phyloP scores from a whole-genome alignment of 2,113 vertebrate species.

The Sinosuthora webbiana region DNA sequence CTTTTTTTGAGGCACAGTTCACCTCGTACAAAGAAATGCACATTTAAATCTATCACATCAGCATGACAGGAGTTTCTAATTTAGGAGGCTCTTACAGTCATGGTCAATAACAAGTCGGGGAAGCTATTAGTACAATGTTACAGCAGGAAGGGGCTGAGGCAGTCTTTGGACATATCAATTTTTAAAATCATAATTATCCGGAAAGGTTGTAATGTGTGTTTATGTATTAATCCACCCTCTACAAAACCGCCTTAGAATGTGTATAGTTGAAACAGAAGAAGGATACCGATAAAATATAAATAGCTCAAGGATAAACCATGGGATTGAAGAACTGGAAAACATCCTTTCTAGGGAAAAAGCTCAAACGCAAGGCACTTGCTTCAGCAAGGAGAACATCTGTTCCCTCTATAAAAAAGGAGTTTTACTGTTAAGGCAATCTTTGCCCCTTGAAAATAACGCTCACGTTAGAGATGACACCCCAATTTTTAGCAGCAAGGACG shows the following conservation, averaged over 20 bases:
- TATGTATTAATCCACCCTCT: not conserved
- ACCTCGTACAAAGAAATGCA: not conserved
- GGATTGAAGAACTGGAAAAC: not conserved
- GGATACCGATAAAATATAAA: not conserved
- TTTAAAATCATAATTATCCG: not conserved
- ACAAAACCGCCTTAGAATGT: not conserved
- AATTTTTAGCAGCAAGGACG: not conserved
- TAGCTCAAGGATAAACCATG: not conserved
- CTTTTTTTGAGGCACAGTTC: not conserved
- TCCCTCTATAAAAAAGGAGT: not conserved
- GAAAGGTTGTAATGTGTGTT: not conserved
- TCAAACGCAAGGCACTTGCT: not conserved
- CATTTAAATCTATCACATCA: fast-evolving
- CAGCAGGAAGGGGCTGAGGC: not conserved
- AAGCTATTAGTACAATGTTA: not conserved
- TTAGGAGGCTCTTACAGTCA: not conserved
- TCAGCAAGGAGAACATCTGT: not conserved
- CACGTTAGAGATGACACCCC: not conserved
- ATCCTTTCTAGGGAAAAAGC: not conserved
- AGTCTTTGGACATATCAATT: not conserved
- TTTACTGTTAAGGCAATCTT: not conserved
- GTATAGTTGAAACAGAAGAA: not conserved
- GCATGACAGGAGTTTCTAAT: not conserved
- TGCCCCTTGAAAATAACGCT: not conserved
- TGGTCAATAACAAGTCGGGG: not conserved